A percentile compares a stretch with the other conserved stretches of the same genome.
phyloP scores from a whole-genome alignment of 2,888 invertebrate species.

The Antheraea assamensis region DNA sequence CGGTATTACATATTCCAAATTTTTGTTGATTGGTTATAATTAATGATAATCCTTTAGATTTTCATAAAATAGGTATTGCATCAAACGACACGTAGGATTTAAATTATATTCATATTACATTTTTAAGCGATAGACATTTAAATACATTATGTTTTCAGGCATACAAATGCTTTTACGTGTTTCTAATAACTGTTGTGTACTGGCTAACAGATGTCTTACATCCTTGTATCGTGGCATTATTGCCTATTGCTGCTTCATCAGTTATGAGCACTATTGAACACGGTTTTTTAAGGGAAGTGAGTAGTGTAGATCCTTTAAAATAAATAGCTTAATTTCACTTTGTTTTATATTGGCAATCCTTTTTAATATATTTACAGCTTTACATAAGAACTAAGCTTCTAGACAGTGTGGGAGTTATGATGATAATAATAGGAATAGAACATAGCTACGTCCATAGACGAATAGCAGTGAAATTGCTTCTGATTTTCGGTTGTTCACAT shows the following conservation, averaged over 20 bases:
- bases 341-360: not conserved
- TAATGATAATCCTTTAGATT: too few relatives aligned
- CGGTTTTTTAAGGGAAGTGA: slow-evolving; percentile 47
- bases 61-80: too few relatives aligned
- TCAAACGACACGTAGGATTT: too few relatives aligned
- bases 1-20: too few relatives aligned
- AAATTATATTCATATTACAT: too few relatives aligned
- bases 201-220: slow-evolving; percentile 57
- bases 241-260: slow-evolving; percentile 53
- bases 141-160: slow-evolving; percentile 36
- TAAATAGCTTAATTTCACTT: not conserved
- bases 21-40: too few relatives aligned
- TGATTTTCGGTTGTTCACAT: slow-evolving; percentile 66
- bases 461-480: slow-evolving; percentile 56
- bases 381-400: slow-evolving; percentile 52
- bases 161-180: slow-evolving; percentile 55
- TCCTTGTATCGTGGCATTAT: slow-evolving; percentile 50
- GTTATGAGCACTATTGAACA: slow-evolving; percentile 37
- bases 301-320: slow-evolving; percentile 19
- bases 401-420: slow-evolving; percentile 58
- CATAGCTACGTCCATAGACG: slow-evolving; percentile 53
- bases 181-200: slow-evolving; percentile 51
- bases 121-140: not conserved
- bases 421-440: slow-evolving; percentile 58
- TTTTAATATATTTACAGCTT: slow-evolving; percentile 52